Conservation (phyloP, 2,797 vertebrate genomes). For the Morelia viridis region DNA sequence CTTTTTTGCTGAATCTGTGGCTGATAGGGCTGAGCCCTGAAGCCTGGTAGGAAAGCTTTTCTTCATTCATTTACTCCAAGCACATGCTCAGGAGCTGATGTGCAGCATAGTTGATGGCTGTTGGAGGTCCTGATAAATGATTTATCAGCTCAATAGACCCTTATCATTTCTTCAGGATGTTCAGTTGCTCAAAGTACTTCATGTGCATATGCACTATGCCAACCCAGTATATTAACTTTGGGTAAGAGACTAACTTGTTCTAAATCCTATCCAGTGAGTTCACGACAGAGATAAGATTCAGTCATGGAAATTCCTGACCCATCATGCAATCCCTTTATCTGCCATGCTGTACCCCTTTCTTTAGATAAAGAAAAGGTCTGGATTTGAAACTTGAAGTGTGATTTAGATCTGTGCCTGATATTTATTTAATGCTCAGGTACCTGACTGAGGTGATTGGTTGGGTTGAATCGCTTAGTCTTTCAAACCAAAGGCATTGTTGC, state of each 20-base stretch:
- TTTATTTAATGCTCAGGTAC: not conserved
- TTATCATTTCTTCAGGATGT: not conserved
- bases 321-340: not conserved
- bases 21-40: not conserved
- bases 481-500: constrained; percentile 25
- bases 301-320: not conserved
- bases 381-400: not conserved
- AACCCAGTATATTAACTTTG: constrained; percentile 23
- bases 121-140: not conserved
- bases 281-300: accelerated
- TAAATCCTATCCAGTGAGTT: not conserved
- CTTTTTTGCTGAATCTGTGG: not conserved
- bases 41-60: not conserved
- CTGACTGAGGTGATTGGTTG: constrained; percentile 35
- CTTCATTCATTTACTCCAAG: not conserved
- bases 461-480: not conserved
- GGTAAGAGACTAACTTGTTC: not conserved
- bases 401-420: not conserved
- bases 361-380: constrained; percentile 19
- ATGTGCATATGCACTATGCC: not conserved
- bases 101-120: not conserved
- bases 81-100: not conserved
- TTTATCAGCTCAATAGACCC: not conserved
- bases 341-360: not conserved
- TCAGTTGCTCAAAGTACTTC: not conserved